These are phyloP conservation scores for Gobio gobio DNA, from an alignment of 2,113 vertebrate genomes.

Conservation along the genomic window DNA sequence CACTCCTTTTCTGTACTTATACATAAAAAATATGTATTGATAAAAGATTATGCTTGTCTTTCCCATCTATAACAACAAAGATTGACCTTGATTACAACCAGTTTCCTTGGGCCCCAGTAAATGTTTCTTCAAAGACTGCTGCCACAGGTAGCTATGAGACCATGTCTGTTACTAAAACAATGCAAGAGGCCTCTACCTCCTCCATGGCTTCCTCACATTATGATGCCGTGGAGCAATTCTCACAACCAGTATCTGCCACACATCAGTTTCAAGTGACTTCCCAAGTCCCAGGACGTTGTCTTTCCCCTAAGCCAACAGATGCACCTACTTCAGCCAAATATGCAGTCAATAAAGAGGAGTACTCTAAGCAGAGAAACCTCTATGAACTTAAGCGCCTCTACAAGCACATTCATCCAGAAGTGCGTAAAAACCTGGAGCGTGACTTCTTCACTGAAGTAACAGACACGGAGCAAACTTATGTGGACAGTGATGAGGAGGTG, in stretches of 20 bases:
- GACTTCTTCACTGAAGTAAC: slow-evolving; percentile 81
- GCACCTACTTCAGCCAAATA: slow-evolving; percentile 63
- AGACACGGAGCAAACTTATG: slow-evolving; percentile 68
- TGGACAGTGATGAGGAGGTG: slow-evolving; percentile 65
- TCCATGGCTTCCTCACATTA: slow-evolving; percentile 64
- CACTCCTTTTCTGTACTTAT: background rate
- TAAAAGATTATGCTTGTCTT: slow-evolving; percentile 40
- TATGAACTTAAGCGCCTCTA: slow-evolving; percentile 84
- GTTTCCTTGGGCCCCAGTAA: slow-evolving; percentile 76
- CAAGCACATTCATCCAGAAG: slow-evolving; percentile 83
- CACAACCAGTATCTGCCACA: slow-evolving; percentile 71
- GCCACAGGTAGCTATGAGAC: slow-evolving; percentile 67
- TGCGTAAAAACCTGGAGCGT: slow-evolving; percentile 83
- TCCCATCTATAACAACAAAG: slow-evolving; percentile 71
- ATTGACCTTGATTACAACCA: slow-evolving; percentile 82
- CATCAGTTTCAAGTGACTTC: slow-evolving; percentile 69
- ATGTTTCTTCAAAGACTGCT: slow-evolving; percentile 70
- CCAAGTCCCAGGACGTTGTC: slow-evolving; percentile 68
- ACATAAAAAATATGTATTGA: slow-evolving; percentile 18
- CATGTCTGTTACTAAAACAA: slow-evolving; percentile 62
- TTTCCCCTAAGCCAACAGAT: slow-evolving; percentile 72
- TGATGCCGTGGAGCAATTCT: slow-evolving; percentile 74
- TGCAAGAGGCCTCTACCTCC: slow-evolving; percentile 57
- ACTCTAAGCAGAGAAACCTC: slow-evolving; percentile 82
- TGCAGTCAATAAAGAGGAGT: slow-evolving; percentile 74